A percentile compares a stretch with the other conserved stretches of the same genome.
These are phyloP conservation scores for Monodelphis domestica DNA, from an alignment of 2,797 vertebrate species.

Conservation along the genomic window DNA sequence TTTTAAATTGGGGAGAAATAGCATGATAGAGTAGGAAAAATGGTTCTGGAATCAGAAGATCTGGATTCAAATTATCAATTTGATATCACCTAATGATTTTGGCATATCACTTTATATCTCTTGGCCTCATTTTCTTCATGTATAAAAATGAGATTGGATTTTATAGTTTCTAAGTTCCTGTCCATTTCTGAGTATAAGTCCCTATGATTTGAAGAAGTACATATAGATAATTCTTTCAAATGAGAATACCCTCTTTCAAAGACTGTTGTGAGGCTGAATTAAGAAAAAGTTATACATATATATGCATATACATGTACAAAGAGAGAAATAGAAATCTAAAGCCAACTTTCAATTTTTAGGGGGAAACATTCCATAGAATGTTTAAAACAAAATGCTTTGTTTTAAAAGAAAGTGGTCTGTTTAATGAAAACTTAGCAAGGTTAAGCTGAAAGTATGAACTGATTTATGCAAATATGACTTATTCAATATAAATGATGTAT, in stretches of 20 bases:
- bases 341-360: neutral
- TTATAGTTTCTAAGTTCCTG: neutral
- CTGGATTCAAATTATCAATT: neutral
- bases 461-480: slow-evolving; percentile 59
- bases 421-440: slow-evolving; percentile 42
- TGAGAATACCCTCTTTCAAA: neutral
- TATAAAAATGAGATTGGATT: neutral
- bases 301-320: neutral
- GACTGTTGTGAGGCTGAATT: slow-evolving; percentile 6
- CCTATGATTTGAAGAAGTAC: neutral
- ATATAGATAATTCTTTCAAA: neutral
- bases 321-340: slow-evolving; percentile 32
- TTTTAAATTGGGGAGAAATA: neutral
- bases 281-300: neutral
- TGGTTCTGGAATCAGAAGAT: neutral
- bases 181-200: neutral
- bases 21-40: neutral
- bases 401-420: slow-evolving; percentile 18
- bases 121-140: neutral
- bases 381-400: slow-evolving; percentile 43
- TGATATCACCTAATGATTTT: neutral
- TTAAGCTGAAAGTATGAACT: slow-evolving; percentile 22
- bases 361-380: neutral
- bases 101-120: neutral
- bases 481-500: slow-evolving; percentile 30